Conservation (phyloP, 2,888 invertebrate genomes). For the Euzophera pinguis region DNA sequence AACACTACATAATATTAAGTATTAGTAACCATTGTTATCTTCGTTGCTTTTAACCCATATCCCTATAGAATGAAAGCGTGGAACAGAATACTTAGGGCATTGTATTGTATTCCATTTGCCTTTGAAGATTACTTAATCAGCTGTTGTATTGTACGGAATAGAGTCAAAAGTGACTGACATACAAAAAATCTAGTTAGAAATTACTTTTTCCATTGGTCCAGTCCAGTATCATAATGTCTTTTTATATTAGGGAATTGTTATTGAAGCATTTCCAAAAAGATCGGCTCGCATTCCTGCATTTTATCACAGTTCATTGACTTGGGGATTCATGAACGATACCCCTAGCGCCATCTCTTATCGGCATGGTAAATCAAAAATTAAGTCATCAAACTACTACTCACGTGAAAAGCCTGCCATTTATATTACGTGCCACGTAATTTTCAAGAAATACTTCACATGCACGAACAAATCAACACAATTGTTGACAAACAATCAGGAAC, state of each 20-base stretch:
- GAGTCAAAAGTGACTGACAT: no score
- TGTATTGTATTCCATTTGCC: no score
- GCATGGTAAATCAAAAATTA: constrained; percentile 34
- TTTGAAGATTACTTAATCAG: no score
- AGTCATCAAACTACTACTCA: constrained; percentile 52
- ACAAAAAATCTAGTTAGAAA: no score
- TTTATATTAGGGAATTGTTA: background rate
- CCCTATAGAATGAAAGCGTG: no score
- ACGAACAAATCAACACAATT: constrained; percentile 49
- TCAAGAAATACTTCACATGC: constrained; percentile 42
- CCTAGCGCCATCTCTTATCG: constrained; percentile 67
- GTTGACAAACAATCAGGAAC: constrained; percentile 47
- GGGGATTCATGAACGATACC: constrained; percentile 26
- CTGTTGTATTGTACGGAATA: no score
- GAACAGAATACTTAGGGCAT: no score
- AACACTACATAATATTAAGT: no score
- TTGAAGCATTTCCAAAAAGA: constrained; percentile 41
- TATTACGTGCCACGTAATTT: constrained; percentile 39
- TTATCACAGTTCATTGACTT: constrained; percentile 63
- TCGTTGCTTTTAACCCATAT: no score
- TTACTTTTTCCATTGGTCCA: no score
- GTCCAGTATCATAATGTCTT: background rate
- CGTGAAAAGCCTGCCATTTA: constrained; percentile 46
- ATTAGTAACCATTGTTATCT: no score
- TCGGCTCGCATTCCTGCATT: constrained; percentile 34